These are phyloP conservation scores for Notodonta ziczac DNA, from an alignment of 2,888 invertebrate species.

Conservation along the genomic window DNA sequence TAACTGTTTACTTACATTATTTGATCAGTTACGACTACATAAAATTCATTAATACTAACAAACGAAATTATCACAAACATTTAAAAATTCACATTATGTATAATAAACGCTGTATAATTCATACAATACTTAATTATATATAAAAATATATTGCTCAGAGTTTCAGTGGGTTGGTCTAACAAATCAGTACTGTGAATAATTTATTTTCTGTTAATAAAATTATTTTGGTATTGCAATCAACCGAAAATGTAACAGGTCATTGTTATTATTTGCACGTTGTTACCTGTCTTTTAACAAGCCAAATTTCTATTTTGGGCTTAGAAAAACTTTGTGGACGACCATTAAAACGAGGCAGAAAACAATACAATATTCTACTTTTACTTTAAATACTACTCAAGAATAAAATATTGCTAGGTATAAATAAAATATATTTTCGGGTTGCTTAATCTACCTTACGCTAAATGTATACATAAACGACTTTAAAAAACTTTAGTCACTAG, in stretches of 20 bases:
- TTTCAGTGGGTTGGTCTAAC: constrained; percentile 79
- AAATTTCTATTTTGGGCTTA: constrained; percentile 22
- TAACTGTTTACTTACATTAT: constrained; percentile 39
- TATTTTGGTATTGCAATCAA: constrained; percentile 31
- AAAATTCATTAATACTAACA: constrained; percentile 64
- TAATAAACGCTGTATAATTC: constrained; percentile 75
- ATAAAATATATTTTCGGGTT: constrained; percentile 56
- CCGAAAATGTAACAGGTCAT: constrained; percentile 25
- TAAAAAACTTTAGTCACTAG: constrained; percentile 73
- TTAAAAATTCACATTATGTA: constrained; percentile 72
- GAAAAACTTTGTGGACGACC: constrained; percentile 16
- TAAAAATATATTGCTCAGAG: constrained; percentile 84
- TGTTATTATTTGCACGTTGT: constrained; percentile 30
- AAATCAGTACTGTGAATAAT: constrained; percentile 71
- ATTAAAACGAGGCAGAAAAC: constrained; percentile 15
- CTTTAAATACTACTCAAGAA: constrained; percentile 24
- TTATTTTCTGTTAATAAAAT: constrained; percentile 35
- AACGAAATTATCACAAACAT: constrained; percentile 74
- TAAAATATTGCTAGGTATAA: constrained; percentile 45
- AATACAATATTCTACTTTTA: constrained; percentile 15
- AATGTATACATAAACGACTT: constrained; percentile 79
- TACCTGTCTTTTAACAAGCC: constrained; percentile 38
- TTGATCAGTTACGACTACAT: constrained; percentile 53
- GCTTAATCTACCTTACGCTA: constrained; percentile 63
- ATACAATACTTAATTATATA: constrained; percentile 80